Percentiles rank a stretch among this genome's conserved stretches.
Conservation (phyloP, 2,888 invertebrate genomes). For the Prionchulus punctatus region DNA sequence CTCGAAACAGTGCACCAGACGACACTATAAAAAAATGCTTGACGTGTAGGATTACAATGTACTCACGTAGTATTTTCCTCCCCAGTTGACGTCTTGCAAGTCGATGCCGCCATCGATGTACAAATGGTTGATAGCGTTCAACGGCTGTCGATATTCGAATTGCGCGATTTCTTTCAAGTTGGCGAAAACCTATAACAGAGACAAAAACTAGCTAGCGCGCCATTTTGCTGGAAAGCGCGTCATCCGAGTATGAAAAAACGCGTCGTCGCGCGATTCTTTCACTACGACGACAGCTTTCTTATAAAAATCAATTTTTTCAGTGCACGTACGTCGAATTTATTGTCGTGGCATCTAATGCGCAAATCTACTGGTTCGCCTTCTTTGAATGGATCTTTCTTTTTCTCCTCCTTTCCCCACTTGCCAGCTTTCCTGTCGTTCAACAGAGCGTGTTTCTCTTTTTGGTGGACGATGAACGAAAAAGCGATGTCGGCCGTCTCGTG, state of each 20-base stretch:
- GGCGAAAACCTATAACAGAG: slow-evolving; percentile 14
- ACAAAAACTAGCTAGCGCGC: neutral
- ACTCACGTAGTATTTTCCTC: slow-evolving; percentile 24
- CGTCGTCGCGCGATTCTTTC: neutral
- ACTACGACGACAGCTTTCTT: neutral
- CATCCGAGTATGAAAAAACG: neutral
- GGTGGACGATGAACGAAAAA: slow-evolving; percentile 22
- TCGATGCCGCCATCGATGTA: slow-evolving; percentile 21
- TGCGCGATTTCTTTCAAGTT: slow-evolving; percentile 23
- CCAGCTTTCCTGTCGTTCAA: slow-evolving; percentile 23
- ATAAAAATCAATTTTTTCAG: neutral
- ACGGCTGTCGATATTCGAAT: slow-evolving; percentile 24
- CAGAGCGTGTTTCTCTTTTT: slow-evolving; percentile 23
- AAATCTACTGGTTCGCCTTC: slow-evolving; percentile 24
- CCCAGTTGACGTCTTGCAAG: slow-evolving; percentile 22
- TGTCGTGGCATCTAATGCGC: slow-evolving; percentile 24
- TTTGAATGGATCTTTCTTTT: slow-evolving; percentile 20
- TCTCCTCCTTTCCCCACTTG: slow-evolving; percentile 27
- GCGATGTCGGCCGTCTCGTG: slow-evolving; percentile 17
- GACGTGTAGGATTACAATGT: slow-evolving; percentile 22
- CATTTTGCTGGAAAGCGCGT: neutral
- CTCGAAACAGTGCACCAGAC: neutral
- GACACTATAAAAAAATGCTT: slow-evolving; percentile 16
- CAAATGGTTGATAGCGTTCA: slow-evolving; percentile 21
- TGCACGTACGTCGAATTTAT: slow-evolving; percentile 18